Percentiles rank a stretch among this genome's conserved stretches.
Conservation (phyloP, 2,113 vertebrate genomes). For the Diadophis punctatus region DNA sequence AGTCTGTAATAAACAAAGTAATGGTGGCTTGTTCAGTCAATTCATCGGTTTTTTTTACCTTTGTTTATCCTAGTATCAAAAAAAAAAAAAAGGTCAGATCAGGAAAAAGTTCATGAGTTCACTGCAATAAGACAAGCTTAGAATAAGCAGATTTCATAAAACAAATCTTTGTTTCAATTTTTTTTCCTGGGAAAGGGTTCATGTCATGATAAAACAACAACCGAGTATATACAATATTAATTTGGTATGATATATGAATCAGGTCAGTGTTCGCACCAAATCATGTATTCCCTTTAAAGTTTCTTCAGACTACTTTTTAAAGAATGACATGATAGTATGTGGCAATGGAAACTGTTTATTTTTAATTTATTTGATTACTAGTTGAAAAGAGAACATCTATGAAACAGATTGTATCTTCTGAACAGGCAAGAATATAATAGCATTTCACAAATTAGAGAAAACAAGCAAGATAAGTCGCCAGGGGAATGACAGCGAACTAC, state of each 20-base stretch:
- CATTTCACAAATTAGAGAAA: slow-evolving; percentile 51
- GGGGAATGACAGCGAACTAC: slow-evolving; percentile 14
- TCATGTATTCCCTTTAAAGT: not conserved
- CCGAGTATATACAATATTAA: not conserved
- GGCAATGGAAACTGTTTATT: slow-evolving; percentile 44
- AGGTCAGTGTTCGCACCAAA: not conserved
- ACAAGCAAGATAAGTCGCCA: slow-evolving; percentile 35
- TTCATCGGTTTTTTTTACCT: not conserved
- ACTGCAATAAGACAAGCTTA: not conserved
- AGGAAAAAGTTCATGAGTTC: not conserved
- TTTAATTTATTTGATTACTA: slow-evolving; percentile 40
- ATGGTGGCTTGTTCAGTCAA: not conserved
- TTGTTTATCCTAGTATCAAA: not conserved
- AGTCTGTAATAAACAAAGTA: not conserved
- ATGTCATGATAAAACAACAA: not conserved
- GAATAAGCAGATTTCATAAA: not conserved
- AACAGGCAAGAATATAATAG: slow-evolving; percentile 5
- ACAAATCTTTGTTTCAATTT: not conserved
- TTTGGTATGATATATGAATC: not conserved
- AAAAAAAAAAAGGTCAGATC: not conserved
- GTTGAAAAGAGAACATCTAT: slow-evolving; percentile 30
- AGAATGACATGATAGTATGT: slow-evolving; percentile 23
- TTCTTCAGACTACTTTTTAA: not conserved
- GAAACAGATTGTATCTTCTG: slow-evolving; percentile 43
- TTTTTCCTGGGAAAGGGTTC: not conserved